A percentile compares a stretch with the other conserved stretches of the same genome.
Evolutionary conservation across 1,140 invertebrate genomes (phyloP).

Genomic region (Mya arenaria): DNA sequence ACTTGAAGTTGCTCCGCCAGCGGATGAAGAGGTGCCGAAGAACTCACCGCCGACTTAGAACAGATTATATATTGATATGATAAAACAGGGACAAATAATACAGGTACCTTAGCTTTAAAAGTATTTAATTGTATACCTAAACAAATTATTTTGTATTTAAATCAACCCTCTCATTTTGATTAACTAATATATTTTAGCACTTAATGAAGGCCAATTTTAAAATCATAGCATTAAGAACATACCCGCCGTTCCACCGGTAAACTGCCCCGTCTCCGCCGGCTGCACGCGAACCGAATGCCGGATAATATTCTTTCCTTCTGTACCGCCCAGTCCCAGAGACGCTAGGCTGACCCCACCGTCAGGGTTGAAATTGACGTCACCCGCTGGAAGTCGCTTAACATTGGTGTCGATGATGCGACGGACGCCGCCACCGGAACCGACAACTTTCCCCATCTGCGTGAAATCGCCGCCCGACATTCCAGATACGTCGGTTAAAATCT

Average conservation of each 20-base stretch:
- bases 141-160: too few species aligned
- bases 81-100: too few species aligned
- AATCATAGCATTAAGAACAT: too few species aligned
- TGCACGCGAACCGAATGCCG: constrained; percentile 22
- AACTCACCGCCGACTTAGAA: too few species aligned
- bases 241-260: neutral
- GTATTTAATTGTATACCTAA: too few species aligned
- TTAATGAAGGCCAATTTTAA: too few species aligned
- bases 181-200: too few species aligned
- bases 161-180: too few species aligned
- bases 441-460: constrained; percentile 50
- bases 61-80: too few species aligned
- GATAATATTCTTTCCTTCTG: constrained; percentile 27
- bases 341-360: constrained; percentile 34
- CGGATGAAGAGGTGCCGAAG: too few species aligned
- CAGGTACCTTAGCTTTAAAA: too few species aligned
- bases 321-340: constrained; percentile 31
- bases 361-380: constrained; percentile 14
- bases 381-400: constrained; percentile 38
- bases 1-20: too few species aligned
- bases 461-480: constrained; percentile 39
- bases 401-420: constrained; percentile 38
- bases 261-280: constrained; percentile 14
- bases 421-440: constrained; percentile 37
- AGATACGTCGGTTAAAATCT: constrained; percentile 6